A percentile compares a stretch with the other conserved stretches of the same genome.
Conservation (phyloP, 1,140 invertebrate species). For the Dufourea novaeangliae region DNA sequence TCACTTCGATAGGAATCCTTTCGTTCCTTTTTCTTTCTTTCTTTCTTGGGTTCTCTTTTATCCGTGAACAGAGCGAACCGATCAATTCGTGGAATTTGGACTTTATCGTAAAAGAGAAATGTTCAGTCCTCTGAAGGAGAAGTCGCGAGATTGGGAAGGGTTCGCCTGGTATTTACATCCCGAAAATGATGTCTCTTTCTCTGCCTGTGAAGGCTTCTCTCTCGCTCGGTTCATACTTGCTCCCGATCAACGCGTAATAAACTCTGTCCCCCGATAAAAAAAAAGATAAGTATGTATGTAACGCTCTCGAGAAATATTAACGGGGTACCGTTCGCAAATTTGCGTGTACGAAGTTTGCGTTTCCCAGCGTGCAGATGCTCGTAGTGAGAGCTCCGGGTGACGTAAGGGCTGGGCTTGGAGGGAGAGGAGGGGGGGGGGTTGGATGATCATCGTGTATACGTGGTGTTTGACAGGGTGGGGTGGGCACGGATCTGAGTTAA, state of each 20-base stretch:
- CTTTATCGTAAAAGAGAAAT: too few species aligned
- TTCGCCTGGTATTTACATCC: constrained; percentile 12
- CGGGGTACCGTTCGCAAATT: constrained; percentile 78
- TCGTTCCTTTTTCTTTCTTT: too few species aligned
- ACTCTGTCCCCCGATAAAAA: constrained; percentile 62
- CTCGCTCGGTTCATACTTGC: constrained; percentile 69
- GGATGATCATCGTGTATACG: constrained; percentile 37
- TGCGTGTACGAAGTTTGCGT: constrained; percentile 76
- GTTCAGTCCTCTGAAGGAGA: too few species aligned
- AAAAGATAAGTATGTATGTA: constrained; percentile 66
- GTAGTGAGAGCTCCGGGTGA: constrained; percentile 34
- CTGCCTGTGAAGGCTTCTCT: constrained; percentile 66
- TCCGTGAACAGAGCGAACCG: not conserved
- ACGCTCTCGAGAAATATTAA: constrained; percentile 76
- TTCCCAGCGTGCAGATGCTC: constrained; percentile 62
- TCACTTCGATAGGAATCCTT: not conserved
- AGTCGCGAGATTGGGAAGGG: constrained; percentile 49
- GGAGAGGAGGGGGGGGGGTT: too few species aligned
- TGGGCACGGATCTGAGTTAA: constrained; percentile 44
- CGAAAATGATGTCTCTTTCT: constrained; percentile 41
- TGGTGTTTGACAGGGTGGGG: constrained; percentile 51
- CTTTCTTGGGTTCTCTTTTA: not conserved
- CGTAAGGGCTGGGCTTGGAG: constrained; percentile 5
- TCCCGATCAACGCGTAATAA: constrained; percentile 78
- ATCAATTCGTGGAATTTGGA: not conserved